These are phyloP conservation scores for Phalloptychus januarius DNA, from an alignment of 2,797 vertebrate genomes.

Conservation along the genomic window DNA sequence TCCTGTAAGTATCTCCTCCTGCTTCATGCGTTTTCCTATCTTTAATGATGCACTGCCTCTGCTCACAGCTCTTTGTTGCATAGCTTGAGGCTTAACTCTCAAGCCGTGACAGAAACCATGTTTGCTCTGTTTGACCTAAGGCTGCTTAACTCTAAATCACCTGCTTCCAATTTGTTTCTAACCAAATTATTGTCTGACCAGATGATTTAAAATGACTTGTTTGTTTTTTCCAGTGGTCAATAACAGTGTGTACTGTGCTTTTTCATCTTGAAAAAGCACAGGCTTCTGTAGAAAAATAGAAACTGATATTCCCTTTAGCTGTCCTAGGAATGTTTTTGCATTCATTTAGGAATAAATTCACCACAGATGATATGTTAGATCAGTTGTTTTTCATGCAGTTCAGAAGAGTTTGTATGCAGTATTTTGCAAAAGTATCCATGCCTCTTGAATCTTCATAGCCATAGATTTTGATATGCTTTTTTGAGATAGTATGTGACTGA, in stretches of 20 bases:
- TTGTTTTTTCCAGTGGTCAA: slow-evolving; percentile 7
- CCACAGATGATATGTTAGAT: slow-evolving; percentile 6
- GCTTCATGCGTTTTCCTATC: slow-evolving; percentile 34
- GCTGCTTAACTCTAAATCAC: background rate
- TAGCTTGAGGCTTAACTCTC: slow-evolving; percentile 6
- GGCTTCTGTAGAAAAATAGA: slow-evolving; percentile 1
- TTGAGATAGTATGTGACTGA: background rate
- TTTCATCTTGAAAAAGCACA: no score
- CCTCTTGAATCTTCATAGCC: background rate
- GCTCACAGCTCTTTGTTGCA: slow-evolving; percentile 8
- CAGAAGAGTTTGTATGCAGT: background rate
- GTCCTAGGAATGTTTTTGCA: background rate
- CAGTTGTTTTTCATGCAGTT: slow-evolving; percentile 3
- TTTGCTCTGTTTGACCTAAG: slow-evolving; percentile 6
- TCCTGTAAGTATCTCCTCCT: slow-evolving; percentile 78
- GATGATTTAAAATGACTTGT: background rate
- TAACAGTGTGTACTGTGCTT: slow-evolving; percentile 15
- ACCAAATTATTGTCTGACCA: background rate
- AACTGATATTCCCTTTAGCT: slow-evolving; percentile 8
- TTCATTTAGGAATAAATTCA: background rate
- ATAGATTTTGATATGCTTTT: background rate
- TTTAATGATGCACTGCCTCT: slow-evolving; percentile 28
- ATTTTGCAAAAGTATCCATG: background rate
- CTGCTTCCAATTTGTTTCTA: background rate
- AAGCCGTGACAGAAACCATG: background rate